Evolutionary conservation across 2,888 invertebrate species (phyloP).

Genomic region (Papilio elwesi): DNA sequence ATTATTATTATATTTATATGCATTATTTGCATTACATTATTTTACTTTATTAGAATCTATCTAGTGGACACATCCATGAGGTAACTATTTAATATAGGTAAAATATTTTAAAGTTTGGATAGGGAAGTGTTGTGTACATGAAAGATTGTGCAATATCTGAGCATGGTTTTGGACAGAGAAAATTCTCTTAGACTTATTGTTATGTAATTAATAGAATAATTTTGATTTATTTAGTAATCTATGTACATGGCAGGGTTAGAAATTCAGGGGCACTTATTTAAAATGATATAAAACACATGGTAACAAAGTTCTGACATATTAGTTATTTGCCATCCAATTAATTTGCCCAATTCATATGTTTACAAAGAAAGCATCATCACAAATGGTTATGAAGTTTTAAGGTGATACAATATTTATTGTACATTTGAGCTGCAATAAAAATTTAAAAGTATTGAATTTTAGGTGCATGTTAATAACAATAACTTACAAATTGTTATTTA

Average conservation of each 20-base stretch:
- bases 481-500: not conserved
- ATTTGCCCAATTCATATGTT: not conserved
- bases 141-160: conserved; percentile 23
- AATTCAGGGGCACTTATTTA: not conserved
- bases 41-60: conserved; percentile 1
- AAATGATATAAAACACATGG: not conserved
- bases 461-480: not conserved
- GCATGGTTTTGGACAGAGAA: conserved; percentile 12
- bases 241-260: conserved; percentile 20
- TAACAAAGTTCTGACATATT: not conserved
- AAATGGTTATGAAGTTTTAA: not conserved
- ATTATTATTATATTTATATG: too few relatives aligned
- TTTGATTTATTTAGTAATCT: conserved; percentile 21
- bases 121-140: conserved; percentile 1
- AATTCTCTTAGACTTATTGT: conserved; percentile 6
- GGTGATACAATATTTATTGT: not conserved
- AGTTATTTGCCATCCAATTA: not conserved
- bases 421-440: not conserved
- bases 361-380: conserved; percentile 3
- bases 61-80: conserved; percentile 2
- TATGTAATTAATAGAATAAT: conserved; percentile 15
- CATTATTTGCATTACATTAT: not conserved
- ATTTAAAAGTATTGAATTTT: not conserved
- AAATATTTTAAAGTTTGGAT: not conserved
- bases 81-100: conserved; percentile 8